Conservation (phyloP, 2,888 invertebrate species). For the Lepidocyrtoides sp. region DNA sequence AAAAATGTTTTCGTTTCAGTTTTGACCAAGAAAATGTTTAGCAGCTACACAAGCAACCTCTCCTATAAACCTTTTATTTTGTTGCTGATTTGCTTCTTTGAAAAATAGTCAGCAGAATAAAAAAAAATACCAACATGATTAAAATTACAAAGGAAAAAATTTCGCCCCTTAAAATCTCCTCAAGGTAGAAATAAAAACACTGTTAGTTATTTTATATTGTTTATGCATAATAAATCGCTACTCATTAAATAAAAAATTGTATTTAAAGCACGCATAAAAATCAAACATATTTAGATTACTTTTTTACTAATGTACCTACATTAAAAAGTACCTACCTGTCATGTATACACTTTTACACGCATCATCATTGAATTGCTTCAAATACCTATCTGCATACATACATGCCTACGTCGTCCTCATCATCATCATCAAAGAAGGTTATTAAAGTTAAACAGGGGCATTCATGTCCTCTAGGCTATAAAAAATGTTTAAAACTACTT, state of each 20-base stretch:
- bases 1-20: too few species aligned
- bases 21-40: not conserved
- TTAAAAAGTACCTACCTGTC: not conserved
- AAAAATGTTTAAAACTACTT: conserved; percentile 61
- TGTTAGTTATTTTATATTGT: not conserved
- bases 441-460: conserved; percentile 78
- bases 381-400: not conserved
- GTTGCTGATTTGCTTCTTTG: too few species aligned
- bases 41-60: too few species aligned
- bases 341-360: too few species aligned
- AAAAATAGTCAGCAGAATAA: not conserved
- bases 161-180: not conserved
- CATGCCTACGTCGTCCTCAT: not conserved
- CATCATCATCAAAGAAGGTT: conserved; percentile 17
- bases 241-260: conserved; percentile 6
- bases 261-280: not conserved
- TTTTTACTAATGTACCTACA: not conserved
- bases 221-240: conserved; percentile 30
- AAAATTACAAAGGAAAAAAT: too few species aligned
- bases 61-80: too few species aligned
- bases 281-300: conserved; percentile 1
- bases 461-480: conserved; percentile 70
- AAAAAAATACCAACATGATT: too few species aligned
- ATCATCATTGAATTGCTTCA: not conserved
- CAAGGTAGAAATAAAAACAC: not conserved